A percentile compares a stretch with the other conserved stretches of the same genome.
Evolutionary conservation across 2,888 invertebrate species (phyloP).

Genomic region (Cactoblastis cactorum): DNA sequence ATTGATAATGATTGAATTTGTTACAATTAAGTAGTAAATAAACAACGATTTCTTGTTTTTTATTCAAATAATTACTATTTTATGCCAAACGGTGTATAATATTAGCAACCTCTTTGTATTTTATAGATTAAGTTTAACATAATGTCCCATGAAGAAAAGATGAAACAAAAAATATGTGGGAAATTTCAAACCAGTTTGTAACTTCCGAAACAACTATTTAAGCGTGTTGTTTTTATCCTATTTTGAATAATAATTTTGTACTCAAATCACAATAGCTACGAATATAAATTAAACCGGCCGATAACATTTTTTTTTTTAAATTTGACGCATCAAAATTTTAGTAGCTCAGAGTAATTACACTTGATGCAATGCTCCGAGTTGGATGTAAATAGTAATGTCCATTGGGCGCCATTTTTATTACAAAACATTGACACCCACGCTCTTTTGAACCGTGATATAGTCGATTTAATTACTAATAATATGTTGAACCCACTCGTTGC

Average conservation of each 20-base stretch:
- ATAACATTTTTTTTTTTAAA: not conserved
- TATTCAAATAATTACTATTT: not conserved
- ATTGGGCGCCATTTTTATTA: slow-evolving; percentile 65
- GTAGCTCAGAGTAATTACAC: slow-evolving; percentile 39
- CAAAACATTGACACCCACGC: slow-evolving; percentile 58
- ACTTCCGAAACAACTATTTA: not conserved
- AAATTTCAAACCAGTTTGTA: not conserved
- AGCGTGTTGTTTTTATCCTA: not conserved
- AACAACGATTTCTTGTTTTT: not conserved
- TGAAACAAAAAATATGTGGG: slow-evolving; percentile 4
- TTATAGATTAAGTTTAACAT: slow-evolving; percentile 3
- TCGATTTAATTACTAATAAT: slow-evolving; percentile 57
- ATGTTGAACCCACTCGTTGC: slow-evolving; percentile 38
- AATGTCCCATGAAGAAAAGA: slow-evolving; percentile 10
- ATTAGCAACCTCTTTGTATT: slow-evolving; percentile 8
- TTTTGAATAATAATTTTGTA: not conserved
- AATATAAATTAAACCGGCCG: not conserved
- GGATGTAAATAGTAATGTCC: slow-evolving; percentile 51
- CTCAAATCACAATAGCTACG: no score
- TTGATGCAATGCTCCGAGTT: slow-evolving; percentile 48
- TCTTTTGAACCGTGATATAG: slow-evolving; percentile 43
- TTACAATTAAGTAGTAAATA: slow-evolving; percentile 5
- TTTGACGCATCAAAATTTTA: slow-evolving; percentile 22
- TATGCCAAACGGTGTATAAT: slow-evolving; percentile 3
- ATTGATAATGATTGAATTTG: not conserved